A percentile compares a stretch with the other conserved stretches of the same genome.
Conservation (phyloP, 1,140 invertebrate genomes). For the Philotrypesis tridentata region DNA sequence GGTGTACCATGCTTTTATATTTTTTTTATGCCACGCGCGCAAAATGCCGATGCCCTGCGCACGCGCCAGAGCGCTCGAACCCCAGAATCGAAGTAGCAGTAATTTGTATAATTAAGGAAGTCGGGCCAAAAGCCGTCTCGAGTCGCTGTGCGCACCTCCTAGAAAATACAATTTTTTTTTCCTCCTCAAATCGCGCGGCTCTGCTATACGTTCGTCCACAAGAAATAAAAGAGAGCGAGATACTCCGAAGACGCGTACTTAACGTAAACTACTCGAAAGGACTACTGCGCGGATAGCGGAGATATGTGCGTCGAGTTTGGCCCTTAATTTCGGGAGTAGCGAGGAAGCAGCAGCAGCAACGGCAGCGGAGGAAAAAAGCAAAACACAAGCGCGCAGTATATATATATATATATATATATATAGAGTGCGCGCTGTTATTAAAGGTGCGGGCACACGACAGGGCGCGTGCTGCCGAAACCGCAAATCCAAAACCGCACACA, state of each 20-base stretch:
- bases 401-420: no score
- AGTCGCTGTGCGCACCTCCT: constrained; percentile 7
- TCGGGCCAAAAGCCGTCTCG: background rate
- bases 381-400: constrained; percentile 15
- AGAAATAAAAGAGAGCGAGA: background rate
- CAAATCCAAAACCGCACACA: constrained; percentile 61
- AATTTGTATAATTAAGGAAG: constrained; percentile 37
- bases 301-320: background rate
- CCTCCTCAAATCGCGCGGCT: background rate
- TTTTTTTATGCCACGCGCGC: no score
- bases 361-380: constrained; percentile 41
- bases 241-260: background rate
- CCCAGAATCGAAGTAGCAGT: background rate
- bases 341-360: no score
- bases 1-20: no score
- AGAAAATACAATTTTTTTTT: constrained; percentile 26
- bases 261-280: background rate
- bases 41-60: no score
- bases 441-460: constrained; percentile 56
- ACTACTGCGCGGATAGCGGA: background rate
- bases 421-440: constrained; percentile 53
- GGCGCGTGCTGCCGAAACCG: constrained; percentile 62
- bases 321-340: constrained; percentile 10
- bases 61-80: no score
- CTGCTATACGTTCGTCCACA: background rate